These are phyloP conservation scores for Charadrius vociferus DNA, from an alignment of 2,113 vertebrate species.

Conservation along the genomic window DNA sequence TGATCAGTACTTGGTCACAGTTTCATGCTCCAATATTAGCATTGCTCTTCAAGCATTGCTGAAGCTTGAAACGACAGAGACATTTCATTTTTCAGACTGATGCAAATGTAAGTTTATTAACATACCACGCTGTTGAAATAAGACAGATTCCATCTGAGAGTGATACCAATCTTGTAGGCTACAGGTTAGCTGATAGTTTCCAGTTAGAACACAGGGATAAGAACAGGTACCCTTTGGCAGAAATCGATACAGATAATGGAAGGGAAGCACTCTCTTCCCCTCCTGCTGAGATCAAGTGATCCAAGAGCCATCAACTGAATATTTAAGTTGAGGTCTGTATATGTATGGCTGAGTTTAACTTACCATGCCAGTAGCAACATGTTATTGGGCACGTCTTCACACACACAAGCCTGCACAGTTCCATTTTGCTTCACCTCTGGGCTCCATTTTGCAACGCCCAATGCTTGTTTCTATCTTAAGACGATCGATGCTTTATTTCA, in stretches of 20 bases:
- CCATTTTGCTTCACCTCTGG: neutral
- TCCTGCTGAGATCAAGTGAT: neutral
- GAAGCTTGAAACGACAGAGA: conserved; percentile 36
- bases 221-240: neutral
- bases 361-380: accelerated
- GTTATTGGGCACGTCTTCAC: neutral
- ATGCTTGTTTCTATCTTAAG: neutral
- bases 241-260: neutral
- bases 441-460: neutral
- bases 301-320: neutral
- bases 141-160: conserved; percentile 13
- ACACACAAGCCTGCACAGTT: neutral
- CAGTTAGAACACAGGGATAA: neutral
- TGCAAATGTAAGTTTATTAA: conserved; percentile 41
- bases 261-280: neutral
- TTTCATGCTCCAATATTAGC: neutral
- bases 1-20: neutral
- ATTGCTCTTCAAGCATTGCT: conserved; percentile 19
- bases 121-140: conserved; percentile 3
- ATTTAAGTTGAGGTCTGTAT: neutral
- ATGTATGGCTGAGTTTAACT: neutral
- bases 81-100: conserved; percentile 43
- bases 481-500: neutral
- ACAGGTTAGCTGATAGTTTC: conserved; percentile 20
- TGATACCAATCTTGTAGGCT: conserved; percentile 15